Evolutionary conservation across 1,140 invertebrate species (phyloP), one percentile per base, ranked within the genome.

Genomic region (Macrobrachium rosenbergii): DNA sequence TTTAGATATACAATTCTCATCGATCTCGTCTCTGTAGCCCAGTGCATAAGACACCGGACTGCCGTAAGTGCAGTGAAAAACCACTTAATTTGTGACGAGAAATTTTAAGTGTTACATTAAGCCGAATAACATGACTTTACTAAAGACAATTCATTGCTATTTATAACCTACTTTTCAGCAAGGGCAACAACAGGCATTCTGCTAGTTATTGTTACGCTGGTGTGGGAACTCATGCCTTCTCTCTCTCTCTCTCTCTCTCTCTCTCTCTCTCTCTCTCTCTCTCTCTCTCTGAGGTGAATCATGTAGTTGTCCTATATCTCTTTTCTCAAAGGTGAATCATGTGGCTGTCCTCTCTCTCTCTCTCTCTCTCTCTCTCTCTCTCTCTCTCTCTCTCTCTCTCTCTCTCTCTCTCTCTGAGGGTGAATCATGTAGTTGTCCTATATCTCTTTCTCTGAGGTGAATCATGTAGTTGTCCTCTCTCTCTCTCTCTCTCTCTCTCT

Each of bases 171-270:
- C 28, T 14, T 73, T 12, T 23, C 14, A 73, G n/a, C 69, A 73
- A 43, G 69, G 21, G 1, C 23, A 73, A 19, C 69, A 73, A 43
- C 28, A 43, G n/a, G 19, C 17, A 43, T 43, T 19, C 17, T 17
- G 21, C 23, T 14, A 43, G 17, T n/a, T 37, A 43, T 37, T 23
- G 28, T 73, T 73, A 73, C 17, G 23, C 69, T n/a, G 14, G 43
- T 43, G 69, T 73, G 23, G 43, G 69, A 23, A 23, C 72, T 75
- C 14, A 43, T 45, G 37, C 72, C 52, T 45, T 75, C 72, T 75
- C 72, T 75, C 72, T 75, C 72, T 75, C 72, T 75, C 72, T 75
- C 72, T 75, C 72, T 75, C 72, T 75, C 72, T 75, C 72, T 75
- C 72, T 75, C 72, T 75, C 72, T 75, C 72, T 75, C 72, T 75